Conservation (phyloP, 2,113 vertebrate species). For the Gavialis gangeticus region DNA sequence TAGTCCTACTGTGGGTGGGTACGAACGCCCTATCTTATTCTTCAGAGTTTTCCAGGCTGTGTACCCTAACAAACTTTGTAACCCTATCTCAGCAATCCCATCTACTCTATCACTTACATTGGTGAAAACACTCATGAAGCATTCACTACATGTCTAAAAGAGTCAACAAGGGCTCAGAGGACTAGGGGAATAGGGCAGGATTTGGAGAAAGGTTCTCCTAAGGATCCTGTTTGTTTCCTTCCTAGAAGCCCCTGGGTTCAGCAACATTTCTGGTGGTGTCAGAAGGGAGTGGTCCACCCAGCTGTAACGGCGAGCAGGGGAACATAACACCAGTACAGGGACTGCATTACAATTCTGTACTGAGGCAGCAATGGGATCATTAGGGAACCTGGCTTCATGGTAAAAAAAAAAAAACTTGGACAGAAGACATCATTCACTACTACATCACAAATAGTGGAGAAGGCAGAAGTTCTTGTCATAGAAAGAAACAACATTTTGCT, state of each 20-base stretch:
- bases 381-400: background rate
- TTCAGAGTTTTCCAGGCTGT: background rate
- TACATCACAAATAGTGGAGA: background rate
- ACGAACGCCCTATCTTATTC: no score
- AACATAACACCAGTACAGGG: background rate
- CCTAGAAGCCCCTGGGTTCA: conserved; percentile 8
- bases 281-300: background rate
- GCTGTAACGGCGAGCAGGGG: background rate
- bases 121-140: background rate
- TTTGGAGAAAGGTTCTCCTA: conserved; percentile 26
- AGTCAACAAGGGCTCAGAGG: conserved; percentile 29
- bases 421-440: background rate
- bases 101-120: background rate
- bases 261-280: background rate
- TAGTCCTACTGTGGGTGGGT: background rate
- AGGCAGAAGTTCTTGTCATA: background rate
- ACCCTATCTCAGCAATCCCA: no score
- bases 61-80: background rate
- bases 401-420: background rate
- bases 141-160: background rate
- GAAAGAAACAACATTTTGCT: background rate
- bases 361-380: background rate
- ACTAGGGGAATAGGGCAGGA: background rate
- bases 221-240: conserved; percentile 2
- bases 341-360: background rate